Evolutionary conservation across 2,888 invertebrate genomes (phyloP), one percentile per base, ranked within the genome.

Genomic region (Dione juno): DNA sequence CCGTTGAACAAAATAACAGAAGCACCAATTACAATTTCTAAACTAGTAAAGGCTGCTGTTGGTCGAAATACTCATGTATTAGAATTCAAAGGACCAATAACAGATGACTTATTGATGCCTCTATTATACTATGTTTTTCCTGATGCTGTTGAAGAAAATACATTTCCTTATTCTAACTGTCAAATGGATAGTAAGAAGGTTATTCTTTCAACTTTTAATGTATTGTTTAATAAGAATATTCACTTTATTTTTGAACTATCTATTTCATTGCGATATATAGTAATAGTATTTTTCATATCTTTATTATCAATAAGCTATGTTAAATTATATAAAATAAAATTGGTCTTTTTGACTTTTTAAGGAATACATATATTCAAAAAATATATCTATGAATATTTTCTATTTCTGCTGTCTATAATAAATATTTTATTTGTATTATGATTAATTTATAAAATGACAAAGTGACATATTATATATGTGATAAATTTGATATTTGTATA

Each of bases 81-180:
- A n/a, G 95, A 96, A 69, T 92, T 92, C 75, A 92, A 92, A 70
- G 97, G 97, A 0, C 97, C 98, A 0, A 95, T 98, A 80, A 91
- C 96, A 14, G 96, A 96, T 79, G 96, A 96, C 41, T 91, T 96
- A 74, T 88, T 98, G 48, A 95, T 96, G 84, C 95, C 96, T 53
- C 94, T 98, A 77, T 85, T 98, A 64, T 96, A 96, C 82, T 98
- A 96, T 86, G 88, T 98, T 35, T 98, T 98, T 84, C 98, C 98
- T 66, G 98, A 98, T 94, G 97, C 97, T 69, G 95, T 96, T 76
- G 94, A 95, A 69, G 94, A 95, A 71, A 86, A 94, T 71, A 91
- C 86, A 59, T 94, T 90, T 83, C 92, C 93, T 3, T 95, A 95
- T 81, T 88, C 89, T 53, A 83, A 87, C 53, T 84, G 93, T 43